These are phyloP conservation scores for Plebejus argus DNA, from an alignment of 2,888 invertebrate species.

Conservation along the genomic window DNA sequence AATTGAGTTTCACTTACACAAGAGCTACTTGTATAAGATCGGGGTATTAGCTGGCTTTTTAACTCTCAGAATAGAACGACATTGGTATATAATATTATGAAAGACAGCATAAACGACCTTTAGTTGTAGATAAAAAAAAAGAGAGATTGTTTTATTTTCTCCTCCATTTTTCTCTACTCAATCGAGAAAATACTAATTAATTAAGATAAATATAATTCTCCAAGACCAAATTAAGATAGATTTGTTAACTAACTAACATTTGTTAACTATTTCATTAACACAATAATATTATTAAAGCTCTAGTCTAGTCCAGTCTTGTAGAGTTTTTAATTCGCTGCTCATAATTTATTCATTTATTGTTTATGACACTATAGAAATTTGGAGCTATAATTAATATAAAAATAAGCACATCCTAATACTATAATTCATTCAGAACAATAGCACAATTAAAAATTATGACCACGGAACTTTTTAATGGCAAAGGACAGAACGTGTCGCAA, in stretches of 20 bases:
- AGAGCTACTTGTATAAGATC: not conserved
- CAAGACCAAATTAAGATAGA: too few species aligned
- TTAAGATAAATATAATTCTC: too few species aligned
- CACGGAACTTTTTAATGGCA: slow-evolving; percentile 46
- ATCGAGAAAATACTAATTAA: too few species aligned
- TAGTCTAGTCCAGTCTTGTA: not conserved
- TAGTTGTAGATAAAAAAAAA: too few species aligned
- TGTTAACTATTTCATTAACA: too few species aligned
- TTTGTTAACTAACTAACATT: too few species aligned
- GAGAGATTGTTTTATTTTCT: too few species aligned
- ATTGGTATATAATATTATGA: too few species aligned
- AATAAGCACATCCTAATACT: not conserved
- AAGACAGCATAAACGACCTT: too few species aligned
- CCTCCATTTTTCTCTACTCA: too few species aligned
- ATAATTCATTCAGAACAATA: not conserved
- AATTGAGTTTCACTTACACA: slow-evolving; percentile 7
- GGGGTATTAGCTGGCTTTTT: not conserved
- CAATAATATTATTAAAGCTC: not conserved
- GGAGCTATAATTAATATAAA: not conserved
- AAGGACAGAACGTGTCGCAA: slow-evolving; percentile 48
- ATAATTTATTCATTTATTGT: not conserved
- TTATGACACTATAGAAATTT: not conserved
- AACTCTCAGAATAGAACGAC: not conserved
- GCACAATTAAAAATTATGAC: not conserved
- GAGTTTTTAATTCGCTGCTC: not conserved